These are phyloP conservation scores for Drosophila phalerata DNA, from an alignment of 2,888 invertebrate species.

Conservation along the genomic window DNA sequence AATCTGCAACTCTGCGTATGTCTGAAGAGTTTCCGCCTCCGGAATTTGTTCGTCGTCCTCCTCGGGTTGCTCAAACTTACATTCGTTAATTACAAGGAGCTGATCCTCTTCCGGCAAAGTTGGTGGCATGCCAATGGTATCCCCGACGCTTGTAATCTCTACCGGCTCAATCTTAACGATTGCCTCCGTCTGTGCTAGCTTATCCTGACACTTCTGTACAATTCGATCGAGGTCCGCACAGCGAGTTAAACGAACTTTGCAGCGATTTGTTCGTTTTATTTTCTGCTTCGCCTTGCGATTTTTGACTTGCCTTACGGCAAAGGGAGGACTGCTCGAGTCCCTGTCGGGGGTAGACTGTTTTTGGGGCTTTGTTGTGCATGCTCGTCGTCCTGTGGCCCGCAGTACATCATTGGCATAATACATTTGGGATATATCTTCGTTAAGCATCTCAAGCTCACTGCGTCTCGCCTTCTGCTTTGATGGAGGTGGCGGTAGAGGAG, in stretches of 20 bases:
- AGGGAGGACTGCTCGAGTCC: constrained; percentile 36
- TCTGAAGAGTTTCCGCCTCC: not conserved
- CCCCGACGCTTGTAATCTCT: too few relatives aligned
- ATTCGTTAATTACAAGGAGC: constrained; percentile 57
- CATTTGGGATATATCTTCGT: constrained; percentile 89
- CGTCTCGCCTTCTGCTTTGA: constrained; percentile 85
- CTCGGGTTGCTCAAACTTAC: constrained; percentile 36
- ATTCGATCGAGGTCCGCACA: not conserved
- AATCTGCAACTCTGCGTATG: constrained; percentile 4
- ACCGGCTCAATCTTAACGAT: too few relatives aligned
- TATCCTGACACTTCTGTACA: not conserved
- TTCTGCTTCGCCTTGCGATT: constrained; percentile 22
- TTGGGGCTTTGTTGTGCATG: constrained; percentile 86
- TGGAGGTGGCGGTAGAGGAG: not conserved
- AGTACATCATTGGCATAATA: constrained; percentile 88
- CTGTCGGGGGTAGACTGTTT: not conserved
- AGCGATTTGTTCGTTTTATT: not conserved
- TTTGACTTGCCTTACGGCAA: not conserved
- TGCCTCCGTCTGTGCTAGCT: too few relatives aligned
- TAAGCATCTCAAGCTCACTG: constrained; percentile 87
- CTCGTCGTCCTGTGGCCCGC: constrained; percentile 87
- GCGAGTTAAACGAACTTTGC: constrained; percentile 9
- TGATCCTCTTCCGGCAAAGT: constrained; percentile 29
- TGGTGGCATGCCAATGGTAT: constrained; percentile 36
- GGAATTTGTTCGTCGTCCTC: not conserved